Percentiles rank a stretch among this genome's conserved stretches.
Conservation (phyloP, 2,113 vertebrate species). For the Vulpes ferrilata region DNA sequence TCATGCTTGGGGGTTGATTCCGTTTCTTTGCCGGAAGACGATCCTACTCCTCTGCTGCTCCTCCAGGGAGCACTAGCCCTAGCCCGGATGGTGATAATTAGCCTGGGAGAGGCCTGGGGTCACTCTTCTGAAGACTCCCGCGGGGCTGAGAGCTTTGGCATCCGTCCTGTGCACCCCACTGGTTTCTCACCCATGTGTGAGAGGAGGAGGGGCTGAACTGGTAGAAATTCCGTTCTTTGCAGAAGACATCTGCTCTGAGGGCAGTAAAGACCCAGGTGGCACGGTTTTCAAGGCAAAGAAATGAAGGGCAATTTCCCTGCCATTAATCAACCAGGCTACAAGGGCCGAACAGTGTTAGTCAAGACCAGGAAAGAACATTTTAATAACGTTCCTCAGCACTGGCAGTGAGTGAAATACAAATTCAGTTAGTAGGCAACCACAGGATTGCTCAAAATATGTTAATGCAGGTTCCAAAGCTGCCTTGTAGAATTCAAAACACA, state of each 20-base stretch:
- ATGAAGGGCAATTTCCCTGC: slow-evolving; percentile 56
- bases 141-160: neutral
- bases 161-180: neutral
- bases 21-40: neutral
- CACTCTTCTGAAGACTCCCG: neutral
- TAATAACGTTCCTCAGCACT: slow-evolving; percentile 54
- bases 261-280: slow-evolving; percentile 71
- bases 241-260: slow-evolving; percentile 34
- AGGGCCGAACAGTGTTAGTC: neutral
- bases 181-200: slow-evolving; percentile 67
- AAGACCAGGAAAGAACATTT: slow-evolving; percentile 27
- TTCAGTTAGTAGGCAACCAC: slow-evolving; percentile 15
- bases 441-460: neutral
- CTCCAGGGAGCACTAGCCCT: neutral
- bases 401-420: slow-evolving; percentile 45
- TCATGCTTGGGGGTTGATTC: neutral
- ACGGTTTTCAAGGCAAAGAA: slow-evolving; percentile 69
- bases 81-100: neutral
- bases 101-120: neutral
- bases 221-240: slow-evolving; percentile 61
- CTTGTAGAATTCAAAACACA: neutral
- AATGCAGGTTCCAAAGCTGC: neutral
- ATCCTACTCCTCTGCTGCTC: neutral
- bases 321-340: slow-evolving; percentile 53
- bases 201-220: neutral